Evolutionary conservation across 2,888 invertebrate species (phyloP), one percentile per base, ranked within the genome.

Genomic region (Eurois occulta): DNA sequence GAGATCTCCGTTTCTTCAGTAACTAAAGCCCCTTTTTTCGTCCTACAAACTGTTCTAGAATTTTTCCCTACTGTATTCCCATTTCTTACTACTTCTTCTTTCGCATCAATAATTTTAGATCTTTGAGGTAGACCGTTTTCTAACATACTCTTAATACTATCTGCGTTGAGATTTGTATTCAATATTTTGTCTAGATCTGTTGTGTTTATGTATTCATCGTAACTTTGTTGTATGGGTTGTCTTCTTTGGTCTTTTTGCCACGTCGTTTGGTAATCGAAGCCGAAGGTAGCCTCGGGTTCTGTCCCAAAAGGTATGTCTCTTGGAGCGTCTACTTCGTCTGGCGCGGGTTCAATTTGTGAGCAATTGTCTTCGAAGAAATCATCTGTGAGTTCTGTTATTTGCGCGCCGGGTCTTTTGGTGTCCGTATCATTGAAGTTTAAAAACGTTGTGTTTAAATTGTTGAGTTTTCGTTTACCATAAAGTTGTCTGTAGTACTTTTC

Each of bases 401-500:
- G 96, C 0, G 97, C 97, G n/a, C 97, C 96, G 0, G 96, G 94
- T 80, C 96, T 91, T 88, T 95, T 95, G 2, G 93, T 93, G 80
- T 96, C 96, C 32, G 90, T 88, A 11, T 92, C 88, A 65, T 95
- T 94, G 74, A 95, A 94, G 86, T 95, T 94, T 1, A 94, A 85
- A 80, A 95, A 93, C 88, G 92, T 93, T 13, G 91, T 91, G 83
- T 94, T 94, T 65, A 96, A 94, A 72, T 93, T 94, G 72, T 93
- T 94, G 2, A 91, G 87, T 94, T 97, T 97, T 87, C 97, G 94
- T 89, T 96, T 97, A 28, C 98, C 98, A 94, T 98, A 98, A 81
- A 98, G 96, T 92, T 98, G 98, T 90, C 98, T 96, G 96, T 98
- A 98, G 96, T 98, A 98, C 92, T 98, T 98, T 92, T 98, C 98